Evolutionary conservation across 2,113 vertebrate genomes (phyloP).

Genomic region (Pithys albifrons): DNA sequence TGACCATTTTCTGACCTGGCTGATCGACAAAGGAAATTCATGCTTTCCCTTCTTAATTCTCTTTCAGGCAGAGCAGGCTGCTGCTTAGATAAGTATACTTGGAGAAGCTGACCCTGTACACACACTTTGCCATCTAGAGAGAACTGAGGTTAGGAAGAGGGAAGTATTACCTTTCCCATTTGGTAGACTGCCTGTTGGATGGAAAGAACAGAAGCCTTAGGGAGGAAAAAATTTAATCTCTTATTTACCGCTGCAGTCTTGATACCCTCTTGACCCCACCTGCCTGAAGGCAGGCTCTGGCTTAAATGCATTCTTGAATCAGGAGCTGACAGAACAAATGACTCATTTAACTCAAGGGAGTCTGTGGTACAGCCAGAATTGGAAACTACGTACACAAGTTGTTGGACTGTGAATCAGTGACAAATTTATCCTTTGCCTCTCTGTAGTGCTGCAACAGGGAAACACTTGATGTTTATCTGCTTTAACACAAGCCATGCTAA

Average conservation of each 20-base stretch:
- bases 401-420: neutral
- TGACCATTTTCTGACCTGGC: neutral
- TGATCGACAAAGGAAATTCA: neutral
- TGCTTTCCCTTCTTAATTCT: neutral
- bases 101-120: neutral
- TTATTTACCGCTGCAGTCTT: neutral
- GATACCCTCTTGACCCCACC: neutral
- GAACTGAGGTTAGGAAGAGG: neutral
- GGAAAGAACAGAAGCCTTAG: neutral
- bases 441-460: neutral
- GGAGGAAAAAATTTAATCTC: neutral
- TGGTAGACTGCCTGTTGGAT: neutral
- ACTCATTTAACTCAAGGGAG: slow-evolving; percentile 20
- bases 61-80: neutral
- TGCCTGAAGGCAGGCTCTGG: neutral
- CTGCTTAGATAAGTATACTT: neutral
- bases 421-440: slow-evolving; percentile 1
- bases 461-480: slow-evolving; percentile 14
- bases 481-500: slow-evolving; percentile 63
- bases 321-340: neutral
- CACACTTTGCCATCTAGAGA: neutral
- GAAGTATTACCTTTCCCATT: neutral
- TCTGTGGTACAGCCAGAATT: neutral
- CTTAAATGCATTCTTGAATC: neutral
- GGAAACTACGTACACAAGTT: neutral